phyloP scores from a whole-genome alignment of 2,797 vertebrate species.

The Sarcophilus harrisii region DNA sequence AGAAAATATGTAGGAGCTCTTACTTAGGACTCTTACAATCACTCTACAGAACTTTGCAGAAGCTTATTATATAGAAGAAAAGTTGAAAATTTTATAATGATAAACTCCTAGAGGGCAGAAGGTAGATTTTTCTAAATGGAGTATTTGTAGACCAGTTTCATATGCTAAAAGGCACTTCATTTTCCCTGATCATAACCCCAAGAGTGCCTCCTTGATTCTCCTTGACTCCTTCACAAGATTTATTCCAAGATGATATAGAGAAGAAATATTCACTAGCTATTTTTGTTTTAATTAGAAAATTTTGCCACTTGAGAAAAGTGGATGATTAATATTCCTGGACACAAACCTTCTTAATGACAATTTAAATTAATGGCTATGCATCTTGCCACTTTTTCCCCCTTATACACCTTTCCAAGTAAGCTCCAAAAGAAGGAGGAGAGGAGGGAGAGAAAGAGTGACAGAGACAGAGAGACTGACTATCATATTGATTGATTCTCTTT shows the following conservation, averaged over 20 bases:
- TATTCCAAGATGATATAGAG: constrained; percentile 49
- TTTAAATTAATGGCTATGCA: neutral
- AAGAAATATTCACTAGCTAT: constrained; percentile 37
- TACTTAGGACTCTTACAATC: constrained; percentile 50
- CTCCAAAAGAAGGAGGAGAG: neutral
- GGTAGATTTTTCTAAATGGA: neutral
- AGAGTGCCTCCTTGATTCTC: constrained; percentile 33
- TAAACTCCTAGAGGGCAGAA: constrained; percentile 28
- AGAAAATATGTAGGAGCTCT: constrained; percentile 26
- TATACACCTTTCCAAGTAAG: neutral
- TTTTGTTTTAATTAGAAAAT: constrained; percentile 44
- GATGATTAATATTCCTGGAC: constrained; percentile 25
- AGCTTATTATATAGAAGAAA: constrained; percentile 45
- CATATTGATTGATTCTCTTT: neutral
- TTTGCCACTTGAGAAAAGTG: constrained; percentile 41
- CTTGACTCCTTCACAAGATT: constrained; percentile 20
- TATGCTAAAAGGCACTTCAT: constrained; percentile 19
- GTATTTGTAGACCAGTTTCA: constrained; percentile 37
- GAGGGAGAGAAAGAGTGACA: no score
- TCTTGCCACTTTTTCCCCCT: neutral
- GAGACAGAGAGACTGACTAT: neutral
- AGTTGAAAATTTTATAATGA: constrained; percentile 19
- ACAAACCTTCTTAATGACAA: constrained; percentile 9
- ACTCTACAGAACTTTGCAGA: constrained; percentile 2
- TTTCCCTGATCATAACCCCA: constrained; percentile 17